A percentile compares a stretch with the other conserved stretches of the same genome.
Evolutionary conservation across 92 coral and sea anemone genomes (phyloP).

Genomic region (Actinostola sp.): DNA sequence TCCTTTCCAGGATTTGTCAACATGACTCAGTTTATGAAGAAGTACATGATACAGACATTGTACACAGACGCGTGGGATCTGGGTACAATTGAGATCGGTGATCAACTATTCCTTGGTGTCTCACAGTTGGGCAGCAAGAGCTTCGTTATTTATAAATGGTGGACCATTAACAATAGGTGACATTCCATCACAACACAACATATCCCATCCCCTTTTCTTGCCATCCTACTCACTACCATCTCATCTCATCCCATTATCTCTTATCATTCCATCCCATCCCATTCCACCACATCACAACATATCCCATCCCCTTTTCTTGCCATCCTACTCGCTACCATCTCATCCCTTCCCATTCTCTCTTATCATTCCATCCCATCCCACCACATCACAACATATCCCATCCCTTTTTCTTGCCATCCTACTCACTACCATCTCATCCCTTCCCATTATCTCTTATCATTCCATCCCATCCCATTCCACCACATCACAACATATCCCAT

Average conservation of each 20-base stretch:
- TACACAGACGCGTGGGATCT: constrained; percentile 98
- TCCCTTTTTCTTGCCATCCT: no score
- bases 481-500: no score
- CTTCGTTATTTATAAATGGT: constrained; percentile 90
- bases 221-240: no score
- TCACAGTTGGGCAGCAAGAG: constrained; percentile 91
- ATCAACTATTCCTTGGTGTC: constrained; percentile 82
- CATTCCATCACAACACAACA: not conserved
- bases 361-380: not conserved
- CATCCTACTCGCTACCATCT: not conserved
- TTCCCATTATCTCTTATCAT: no score
- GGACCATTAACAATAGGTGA: constrained; percentile 30
- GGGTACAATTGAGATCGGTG: constrained; percentile 75
- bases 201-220: no score
- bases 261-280: not conserved
- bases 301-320: not conserved
- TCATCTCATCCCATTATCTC: not conserved
- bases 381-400: no score
- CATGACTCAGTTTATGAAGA: constrained; percentile 95
- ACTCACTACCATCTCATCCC: no score
- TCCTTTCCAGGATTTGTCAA: constrained; percentile 59
- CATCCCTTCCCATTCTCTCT: not conserved
- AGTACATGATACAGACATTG: constrained; percentile 93
- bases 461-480: not conserved
- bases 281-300: not conserved